Base-by-base conservation (phyloP, 1,140 invertebrate species). In the Drosophila albomicans region DNA sequence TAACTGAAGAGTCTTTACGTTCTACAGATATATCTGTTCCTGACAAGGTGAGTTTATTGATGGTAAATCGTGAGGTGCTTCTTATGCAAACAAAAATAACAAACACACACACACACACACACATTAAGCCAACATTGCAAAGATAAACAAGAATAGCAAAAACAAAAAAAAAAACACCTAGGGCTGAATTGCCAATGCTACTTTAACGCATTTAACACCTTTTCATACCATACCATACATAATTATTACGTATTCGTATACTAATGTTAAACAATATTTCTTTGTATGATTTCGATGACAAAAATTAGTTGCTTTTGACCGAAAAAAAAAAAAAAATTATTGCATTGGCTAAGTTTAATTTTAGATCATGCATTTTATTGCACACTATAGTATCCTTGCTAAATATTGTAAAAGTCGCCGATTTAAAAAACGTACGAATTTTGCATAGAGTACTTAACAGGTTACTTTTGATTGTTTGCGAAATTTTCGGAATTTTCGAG, bases 1-100 rank as follows among this genome's bases (percentile, higher is more conserved):
- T 93, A n/a, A 95, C 95, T 70, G 96, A 95, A n/a, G 93, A 95
- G 67, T 91, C 95, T n/a, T 95, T 95, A 2, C 95, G 95, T 66
- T 95, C 91, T 66, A 93, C 93, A 80, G 95, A 94, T 92, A 95
- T 94, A 72, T 94, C 94, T 88, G 95, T 95, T 72, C 93, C 94
- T 93, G 93, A 95, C 82, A 96, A 96, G 95, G 95, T 96, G 94
- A 93, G 85, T 71, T 59, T 5, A 38, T 25, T 32, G 6, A 59
- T 59, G 38, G 15, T 38, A 49, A 32, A 32, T 6, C 2, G 15
- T 7, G 35, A 7, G 8, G 8, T 8, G 35, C 35, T 38, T 38
- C 8, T 38, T 38, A 38, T 7, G 8, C 6, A 38, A 5, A 57
- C 7, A 43, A 5, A 30, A n/a, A 46, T 15, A 8, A 2, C 30